These are phyloP conservation scores for Coilia nasus DNA, from an alignment of 2,797 vertebrate genomes.

Conservation along the genomic window DNA sequence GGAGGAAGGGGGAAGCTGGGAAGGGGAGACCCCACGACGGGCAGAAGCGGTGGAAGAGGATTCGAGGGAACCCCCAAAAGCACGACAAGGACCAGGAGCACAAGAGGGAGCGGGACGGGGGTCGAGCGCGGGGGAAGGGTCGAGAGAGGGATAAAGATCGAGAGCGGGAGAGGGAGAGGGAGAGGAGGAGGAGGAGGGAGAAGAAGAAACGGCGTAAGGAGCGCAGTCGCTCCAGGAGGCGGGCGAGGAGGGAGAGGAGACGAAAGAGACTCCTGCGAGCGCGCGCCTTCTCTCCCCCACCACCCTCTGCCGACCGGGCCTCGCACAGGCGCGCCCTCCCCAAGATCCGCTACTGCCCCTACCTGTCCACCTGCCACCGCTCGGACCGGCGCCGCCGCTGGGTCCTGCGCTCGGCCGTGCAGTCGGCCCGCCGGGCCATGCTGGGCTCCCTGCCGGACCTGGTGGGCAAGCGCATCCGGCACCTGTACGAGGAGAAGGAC, in stretches of 20 bases:
- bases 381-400: slow-evolving; percentile 67
- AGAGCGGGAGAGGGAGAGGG: not conserved
- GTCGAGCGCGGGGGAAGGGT: slow-evolving; percentile 49
- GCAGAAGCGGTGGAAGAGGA: not conserved
- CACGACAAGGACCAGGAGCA: slow-evolving; percentile 40
- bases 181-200: not conserved
- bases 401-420: slow-evolving; percentile 73
- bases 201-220: not conserved
- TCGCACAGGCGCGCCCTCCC: slow-evolving; percentile 61
- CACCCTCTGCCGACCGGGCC: not conserved
- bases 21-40: not conserved
- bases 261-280: not conserved
- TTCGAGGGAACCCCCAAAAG: not conserved
- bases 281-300: not conserved
- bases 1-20: not conserved
- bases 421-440: slow-evolving; percentile 58
- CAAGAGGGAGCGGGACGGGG: slow-evolving; percentile 36
- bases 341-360: slow-evolving; percentile 77
- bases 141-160: not conserved
- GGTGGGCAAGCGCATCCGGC: slow-evolving; percentile 79
- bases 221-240: not conserved
- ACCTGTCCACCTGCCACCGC: slow-evolving; percentile 68
- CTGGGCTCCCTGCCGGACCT: slow-evolving; percentile 75
- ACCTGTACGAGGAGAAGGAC: slow-evolving; percentile 84
- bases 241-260: slow-evolving; percentile 4